Evolutionary conservation across 2,888 invertebrate genomes (phyloP).

Genomic region (Drosophila flavopinicola): DNA sequence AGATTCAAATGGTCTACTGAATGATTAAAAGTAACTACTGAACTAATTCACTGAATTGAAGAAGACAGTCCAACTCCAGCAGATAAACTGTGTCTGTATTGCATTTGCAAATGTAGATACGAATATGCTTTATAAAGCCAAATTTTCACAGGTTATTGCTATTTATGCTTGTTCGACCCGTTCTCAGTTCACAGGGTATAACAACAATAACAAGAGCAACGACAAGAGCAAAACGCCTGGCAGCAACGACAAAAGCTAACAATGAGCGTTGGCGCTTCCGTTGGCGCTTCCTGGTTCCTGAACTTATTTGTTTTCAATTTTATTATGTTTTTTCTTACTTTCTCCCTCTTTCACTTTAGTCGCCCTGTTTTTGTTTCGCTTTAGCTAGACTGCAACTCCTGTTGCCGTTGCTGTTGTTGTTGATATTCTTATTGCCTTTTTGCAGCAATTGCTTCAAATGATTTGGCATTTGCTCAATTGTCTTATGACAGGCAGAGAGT

Average conservation of each 20-base stretch:
- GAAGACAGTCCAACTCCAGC: no score
- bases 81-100: no score
- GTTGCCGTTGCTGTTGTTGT: not conserved
- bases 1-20: no score
- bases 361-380: not conserved
- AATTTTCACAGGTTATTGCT: no score
- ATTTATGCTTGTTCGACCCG: not conserved
- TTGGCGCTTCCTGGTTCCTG: slow-evolving; percentile 56
- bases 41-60: no score
- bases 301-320: slow-evolving; percentile 73
- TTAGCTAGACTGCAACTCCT: slow-evolving; percentile 12
- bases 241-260: slow-evolving; percentile 59
- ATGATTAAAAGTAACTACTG: no score
- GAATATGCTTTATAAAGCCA: no score
- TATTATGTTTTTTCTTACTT: slow-evolving; percentile 36
- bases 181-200: slow-evolving; percentile 19
- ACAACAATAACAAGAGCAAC: slow-evolving; percentile 16
- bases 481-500: slow-evolving; percentile 16
- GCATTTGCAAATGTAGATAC: no score
- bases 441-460: slow-evolving; percentile 34
- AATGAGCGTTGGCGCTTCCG: slow-evolving; percentile 61
- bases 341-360: slow-evolving; percentile 4
- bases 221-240: slow-evolving; percentile 40
- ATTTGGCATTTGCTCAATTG: slow-evolving; percentile 50
- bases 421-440: slow-evolving; percentile 15